Percentiles rank a stretch among this genome's conserved stretches.
These are phyloP conservation scores for Micromys minutus DNA, from an alignment of 2,113 vertebrate species.

Conservation along the genomic window DNA sequence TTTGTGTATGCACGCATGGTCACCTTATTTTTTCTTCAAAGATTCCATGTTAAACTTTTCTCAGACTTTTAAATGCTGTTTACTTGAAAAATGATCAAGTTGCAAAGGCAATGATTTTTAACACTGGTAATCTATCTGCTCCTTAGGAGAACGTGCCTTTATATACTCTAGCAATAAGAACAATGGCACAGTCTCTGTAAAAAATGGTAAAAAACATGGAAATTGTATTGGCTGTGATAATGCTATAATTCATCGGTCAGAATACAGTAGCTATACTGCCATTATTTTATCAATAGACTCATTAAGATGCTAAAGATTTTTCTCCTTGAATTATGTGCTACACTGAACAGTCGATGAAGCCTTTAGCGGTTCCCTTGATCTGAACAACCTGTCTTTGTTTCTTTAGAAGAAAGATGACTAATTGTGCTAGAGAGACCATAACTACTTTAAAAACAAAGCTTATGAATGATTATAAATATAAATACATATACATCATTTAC, in stretches of 20 bases:
- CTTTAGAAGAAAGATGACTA: neutral
- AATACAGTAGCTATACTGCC: conserved; percentile 52
- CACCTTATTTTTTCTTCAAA: conserved; percentile 36
- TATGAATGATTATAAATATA: neutral
- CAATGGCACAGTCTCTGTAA: conserved; percentile 32
- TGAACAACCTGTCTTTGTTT: conserved; percentile 59
- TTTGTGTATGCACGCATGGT: neutral
- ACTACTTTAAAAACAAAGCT: neutral
- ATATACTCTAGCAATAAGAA: conserved; percentile 20
- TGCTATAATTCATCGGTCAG: conserved; percentile 58
- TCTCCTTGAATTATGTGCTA: conserved; percentile 70
- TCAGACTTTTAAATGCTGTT: neutral
- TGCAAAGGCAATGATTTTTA: conserved; percentile 22
- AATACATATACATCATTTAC: neutral
- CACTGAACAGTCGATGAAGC: conserved; percentile 58
- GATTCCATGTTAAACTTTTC: neutral
- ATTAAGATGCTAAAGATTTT: conserved; percentile 77
- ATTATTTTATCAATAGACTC: conserved; percentile 70
- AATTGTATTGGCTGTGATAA: conserved; percentile 52
- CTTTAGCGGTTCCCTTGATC: conserved; percentile 49
- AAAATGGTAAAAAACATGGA: conserved; percentile 58
- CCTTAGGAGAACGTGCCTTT: conserved; percentile 27
- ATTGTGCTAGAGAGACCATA: conserved; percentile 12
- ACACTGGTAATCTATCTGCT: neutral
- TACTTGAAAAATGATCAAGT: neutral